These are phyloP conservation scores for Merluccius polli DNA, from an alignment of 2,797 vertebrate species.

Conservation along the genomic window DNA sequence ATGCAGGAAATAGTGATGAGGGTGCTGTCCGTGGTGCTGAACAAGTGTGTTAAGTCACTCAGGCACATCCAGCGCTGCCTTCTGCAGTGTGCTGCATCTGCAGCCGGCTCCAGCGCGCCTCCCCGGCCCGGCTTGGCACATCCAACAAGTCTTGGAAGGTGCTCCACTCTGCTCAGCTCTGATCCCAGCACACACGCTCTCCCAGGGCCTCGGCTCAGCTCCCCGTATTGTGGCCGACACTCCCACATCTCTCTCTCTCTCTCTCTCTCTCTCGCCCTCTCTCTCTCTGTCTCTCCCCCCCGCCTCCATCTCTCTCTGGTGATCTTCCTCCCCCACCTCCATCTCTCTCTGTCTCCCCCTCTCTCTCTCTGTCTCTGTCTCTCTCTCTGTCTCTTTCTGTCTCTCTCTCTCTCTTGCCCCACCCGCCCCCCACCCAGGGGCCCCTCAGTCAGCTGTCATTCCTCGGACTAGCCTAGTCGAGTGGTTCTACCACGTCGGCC, in stretches of 20 bases:
- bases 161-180: too few species aligned
- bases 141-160: slow-evolving; percentile 6
- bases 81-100: slow-evolving; percentile 30
- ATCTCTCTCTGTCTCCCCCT: too few species aligned
- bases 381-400: too few species aligned
- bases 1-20: slow-evolving; percentile 11
- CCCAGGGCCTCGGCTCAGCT: too few species aligned
- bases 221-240: slow-evolving; percentile 6
- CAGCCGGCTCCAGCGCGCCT: slow-evolving; percentile 38
- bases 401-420: too few species aligned
- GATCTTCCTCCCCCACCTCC: background rate
- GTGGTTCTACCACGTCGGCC: background rate
- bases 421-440: background rate
- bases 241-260: background rate
- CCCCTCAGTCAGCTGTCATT: background rate
- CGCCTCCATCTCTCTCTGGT: background rate
- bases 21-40: slow-evolving; percentile 57
- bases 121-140: slow-evolving; percentile 35
- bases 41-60: slow-evolving; percentile 27
- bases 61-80: slow-evolving; percentile 28
- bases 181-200: too few species aligned
- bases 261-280: background rate
- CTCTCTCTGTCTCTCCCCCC: too few species aligned
- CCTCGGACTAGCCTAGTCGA: background rate
- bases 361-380: too few species aligned